These are phyloP conservation scores for Phoeniculus purpureus DNA, from an alignment of 2,797 vertebrate species.

Conservation along the genomic window DNA sequence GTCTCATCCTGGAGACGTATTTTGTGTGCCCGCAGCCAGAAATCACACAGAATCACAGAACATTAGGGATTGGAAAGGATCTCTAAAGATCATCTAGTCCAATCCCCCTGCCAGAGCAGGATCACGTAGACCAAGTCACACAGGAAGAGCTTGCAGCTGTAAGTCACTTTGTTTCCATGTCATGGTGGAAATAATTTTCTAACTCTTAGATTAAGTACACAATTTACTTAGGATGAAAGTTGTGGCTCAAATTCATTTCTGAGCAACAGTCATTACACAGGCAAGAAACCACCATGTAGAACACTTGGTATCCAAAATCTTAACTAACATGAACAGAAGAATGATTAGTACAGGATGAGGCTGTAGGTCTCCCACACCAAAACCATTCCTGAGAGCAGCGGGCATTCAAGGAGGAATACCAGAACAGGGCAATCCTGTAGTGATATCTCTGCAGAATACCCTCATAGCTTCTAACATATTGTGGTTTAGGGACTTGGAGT, in stretches of 20 bases:
- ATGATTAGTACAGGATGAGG: not conserved
- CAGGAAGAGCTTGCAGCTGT: not conserved
- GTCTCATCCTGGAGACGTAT: not conserved
- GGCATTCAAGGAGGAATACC: not conserved
- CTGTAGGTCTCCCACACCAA: not conserved
- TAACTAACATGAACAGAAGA: not conserved
- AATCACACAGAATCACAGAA: not conserved
- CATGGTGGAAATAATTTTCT: constrained; percentile 12
- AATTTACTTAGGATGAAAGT: constrained; percentile 5
- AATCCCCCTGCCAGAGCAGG: too few species aligned
- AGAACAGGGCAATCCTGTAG: not conserved
- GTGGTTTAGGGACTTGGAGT: not conserved
- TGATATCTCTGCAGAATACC: not conserved
- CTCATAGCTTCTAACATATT: not conserved
- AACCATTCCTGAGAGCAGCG: not conserved
- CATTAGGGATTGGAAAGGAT: too few species aligned
- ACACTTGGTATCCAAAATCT: not conserved
- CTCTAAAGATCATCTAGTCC: too few species aligned
- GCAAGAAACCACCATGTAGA: constrained; percentile 39
- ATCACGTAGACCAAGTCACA: too few species aligned
- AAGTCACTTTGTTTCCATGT: constrained; percentile 1
- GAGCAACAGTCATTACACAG: constrained; percentile 31
- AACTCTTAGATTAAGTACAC: constrained; percentile 12
- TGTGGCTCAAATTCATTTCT: constrained; percentile 20
- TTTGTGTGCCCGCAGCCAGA: not conserved